A percentile compares a stretch with the other conserved stretches of the same genome.
These are phyloP conservation scores for Donacobius atricapilla DNA, from an alignment of 2,113 vertebrate species.

Conservation along the genomic window DNA sequence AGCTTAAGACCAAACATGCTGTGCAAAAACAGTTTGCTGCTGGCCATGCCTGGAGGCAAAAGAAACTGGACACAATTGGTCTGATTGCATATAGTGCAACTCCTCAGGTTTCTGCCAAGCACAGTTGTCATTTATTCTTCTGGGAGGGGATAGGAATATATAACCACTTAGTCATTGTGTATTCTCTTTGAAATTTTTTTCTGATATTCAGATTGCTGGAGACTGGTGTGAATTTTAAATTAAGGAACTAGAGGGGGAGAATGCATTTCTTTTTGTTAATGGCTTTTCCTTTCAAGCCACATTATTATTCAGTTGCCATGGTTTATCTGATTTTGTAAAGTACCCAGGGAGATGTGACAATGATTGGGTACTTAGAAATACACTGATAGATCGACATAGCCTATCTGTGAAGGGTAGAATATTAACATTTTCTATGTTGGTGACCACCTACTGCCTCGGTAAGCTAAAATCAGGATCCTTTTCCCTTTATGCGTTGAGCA, in stretches of 20 bases:
- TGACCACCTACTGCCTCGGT: neutral
- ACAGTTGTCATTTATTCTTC: constrained; percentile 34
- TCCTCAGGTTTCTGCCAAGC: neutral
- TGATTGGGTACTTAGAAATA: constrained; percentile 25
- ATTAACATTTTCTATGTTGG: neutral
- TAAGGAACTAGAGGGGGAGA: constrained; percentile 24
- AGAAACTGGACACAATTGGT: neutral
- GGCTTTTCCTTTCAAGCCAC: constrained; percentile 42
- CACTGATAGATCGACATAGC: neutral
- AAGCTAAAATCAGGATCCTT: neutral
- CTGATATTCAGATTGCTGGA: constrained; percentile 45
- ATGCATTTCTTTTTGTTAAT: constrained; percentile 57
- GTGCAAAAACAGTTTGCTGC: neutral
- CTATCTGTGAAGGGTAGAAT: neutral
- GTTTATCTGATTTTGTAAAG: constrained; percentile 61
- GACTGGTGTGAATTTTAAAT: constrained; percentile 33
- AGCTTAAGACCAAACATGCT: neutral
- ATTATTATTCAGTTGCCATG: constrained; percentile 65
- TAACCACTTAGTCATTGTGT: neutral
- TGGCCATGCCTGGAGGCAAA: neutral
- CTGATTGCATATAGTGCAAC: neutral
- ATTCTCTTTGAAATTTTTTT: constrained; percentile 33
- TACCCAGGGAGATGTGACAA: constrained; percentile 22
- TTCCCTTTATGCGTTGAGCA: neutral
- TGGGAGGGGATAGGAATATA: neutral